Conservation (phyloP, 1,140 invertebrate species). For the Drosophila parabipectinata region DNA sequence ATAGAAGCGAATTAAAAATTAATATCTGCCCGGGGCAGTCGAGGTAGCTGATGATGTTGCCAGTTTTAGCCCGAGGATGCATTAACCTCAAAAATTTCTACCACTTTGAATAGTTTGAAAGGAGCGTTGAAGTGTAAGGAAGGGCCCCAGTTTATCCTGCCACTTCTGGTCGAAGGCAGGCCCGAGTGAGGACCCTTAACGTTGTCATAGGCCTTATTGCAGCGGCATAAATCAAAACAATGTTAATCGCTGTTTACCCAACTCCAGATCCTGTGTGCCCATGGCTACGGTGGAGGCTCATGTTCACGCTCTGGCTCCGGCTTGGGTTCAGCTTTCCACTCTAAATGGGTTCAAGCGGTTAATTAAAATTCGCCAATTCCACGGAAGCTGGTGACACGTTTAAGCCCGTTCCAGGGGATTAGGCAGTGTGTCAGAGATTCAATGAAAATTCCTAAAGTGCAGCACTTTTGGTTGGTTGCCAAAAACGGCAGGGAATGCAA, state of each 20-base stretch:
- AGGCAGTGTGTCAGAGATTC: slow-evolving; percentile 57
- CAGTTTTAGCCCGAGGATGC: slow-evolving; percentile 69
- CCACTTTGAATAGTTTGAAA: slow-evolving; percentile 71
- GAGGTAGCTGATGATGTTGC: slow-evolving; percentile 33
- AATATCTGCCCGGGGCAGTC: slow-evolving; percentile 71
- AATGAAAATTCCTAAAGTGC: slow-evolving; percentile 26
- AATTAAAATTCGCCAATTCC: slow-evolving; percentile 77
- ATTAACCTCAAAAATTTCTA: slow-evolving; percentile 72
- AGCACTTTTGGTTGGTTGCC: slow-evolving; percentile 32
- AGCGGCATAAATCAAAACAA: slow-evolving; percentile 58
- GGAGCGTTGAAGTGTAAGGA: slow-evolving; percentile 30
- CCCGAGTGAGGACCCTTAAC: not conserved
- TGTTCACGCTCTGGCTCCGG: not conserved
- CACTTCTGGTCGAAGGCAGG: not conserved
- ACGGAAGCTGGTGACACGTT: slow-evolving; percentile 33
- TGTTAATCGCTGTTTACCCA: slow-evolving; percentile 57
- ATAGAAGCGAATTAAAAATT: slow-evolving; percentile 75
- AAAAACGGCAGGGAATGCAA: slow-evolving; percentile 7
- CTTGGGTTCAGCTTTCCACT: slow-evolving; percentile 1
- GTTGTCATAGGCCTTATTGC: slow-evolving; percentile 44
- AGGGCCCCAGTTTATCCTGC: slow-evolving; percentile 7
- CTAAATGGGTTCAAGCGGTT: slow-evolving; percentile 60
- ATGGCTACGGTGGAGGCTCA: slow-evolving; percentile 19
- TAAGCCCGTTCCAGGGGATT: slow-evolving; percentile 49
- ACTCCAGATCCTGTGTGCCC: slow-evolving; percentile 25